Conservation (phyloP, 2,888 invertebrate genomes). For the Amblyteles armatorius region DNA sequence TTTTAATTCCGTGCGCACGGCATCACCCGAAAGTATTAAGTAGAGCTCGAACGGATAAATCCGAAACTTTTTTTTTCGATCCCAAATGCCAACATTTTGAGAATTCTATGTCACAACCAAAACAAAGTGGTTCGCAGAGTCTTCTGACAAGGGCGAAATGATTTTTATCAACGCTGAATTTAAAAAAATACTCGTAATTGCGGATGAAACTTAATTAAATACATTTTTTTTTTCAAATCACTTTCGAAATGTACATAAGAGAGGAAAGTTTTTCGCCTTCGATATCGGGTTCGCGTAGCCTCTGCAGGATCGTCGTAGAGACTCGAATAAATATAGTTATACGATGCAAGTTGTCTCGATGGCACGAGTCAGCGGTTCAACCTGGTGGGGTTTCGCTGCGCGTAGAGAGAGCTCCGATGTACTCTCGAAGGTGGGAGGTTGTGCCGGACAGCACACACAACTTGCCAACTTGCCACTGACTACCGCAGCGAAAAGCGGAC, state of each 20-base stretch:
- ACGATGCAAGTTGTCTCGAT: conserved; percentile 69
- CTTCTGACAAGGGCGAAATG: no score
- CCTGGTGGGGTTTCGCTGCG: conserved; percentile 57
- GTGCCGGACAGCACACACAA: conserved; percentile 50
- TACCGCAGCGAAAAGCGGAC: conserved; percentile 62
- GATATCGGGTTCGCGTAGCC: neutral
- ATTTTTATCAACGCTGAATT: neutral
- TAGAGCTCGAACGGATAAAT: neutral
- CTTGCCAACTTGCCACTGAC: conserved; percentile 63
- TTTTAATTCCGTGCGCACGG: neutral
- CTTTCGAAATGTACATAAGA: neutral
- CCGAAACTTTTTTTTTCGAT: neutral
- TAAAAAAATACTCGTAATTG: neutral
- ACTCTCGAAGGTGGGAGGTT: conserved; percentile 45
- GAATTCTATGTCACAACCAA: neutral
- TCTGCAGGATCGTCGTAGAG: neutral
- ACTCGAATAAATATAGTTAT: conserved; percentile 17
- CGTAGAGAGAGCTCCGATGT: conserved; percentile 10
- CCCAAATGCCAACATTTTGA: neutral
- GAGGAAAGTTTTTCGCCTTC: neutral
- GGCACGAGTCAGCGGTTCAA: conserved; percentile 76
- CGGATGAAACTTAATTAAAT: neutral
- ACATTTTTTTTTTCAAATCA: neutral
- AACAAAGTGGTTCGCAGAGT: neutral
- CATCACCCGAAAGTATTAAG: neutral